Percentiles rank a stretch among this genome's conserved stretches.
Conservation (phyloP, 2,888 invertebrate species). For the Kuschelorhynchus macadamiae region DNA sequence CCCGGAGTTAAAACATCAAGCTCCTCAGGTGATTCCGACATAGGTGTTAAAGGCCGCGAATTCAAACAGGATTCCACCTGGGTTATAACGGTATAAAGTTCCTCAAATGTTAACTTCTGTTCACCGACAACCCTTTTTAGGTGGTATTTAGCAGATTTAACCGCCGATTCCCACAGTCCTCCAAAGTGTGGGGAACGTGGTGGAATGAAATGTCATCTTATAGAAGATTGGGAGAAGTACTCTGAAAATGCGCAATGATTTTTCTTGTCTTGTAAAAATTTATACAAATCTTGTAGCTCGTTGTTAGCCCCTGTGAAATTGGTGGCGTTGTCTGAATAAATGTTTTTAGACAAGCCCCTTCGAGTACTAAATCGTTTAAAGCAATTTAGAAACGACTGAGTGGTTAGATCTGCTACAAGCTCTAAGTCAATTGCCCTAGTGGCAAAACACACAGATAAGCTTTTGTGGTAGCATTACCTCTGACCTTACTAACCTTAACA, state of each 20-base stretch:
- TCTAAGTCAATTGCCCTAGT: slow-evolving; percentile 43
- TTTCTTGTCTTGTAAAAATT: neutral
- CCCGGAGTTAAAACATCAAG: too few species aligned
- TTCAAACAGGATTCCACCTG: too few species aligned
- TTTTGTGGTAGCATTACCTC: slow-evolving; percentile 17
- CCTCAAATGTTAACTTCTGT: too few species aligned
- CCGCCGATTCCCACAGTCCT: too few species aligned
- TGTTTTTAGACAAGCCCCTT: slow-evolving; percentile 19
- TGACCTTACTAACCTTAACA: slow-evolving; percentile 13
- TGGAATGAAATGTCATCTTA: slow-evolving; percentile 15
- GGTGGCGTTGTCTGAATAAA: slow-evolving; percentile 43
- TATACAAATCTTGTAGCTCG: slow-evolving; percentile 14
- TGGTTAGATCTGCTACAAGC: slow-evolving; percentile 29
- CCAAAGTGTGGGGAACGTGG: neutral
- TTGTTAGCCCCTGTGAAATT: slow-evolving; percentile 42
- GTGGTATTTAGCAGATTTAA: too few species aligned
- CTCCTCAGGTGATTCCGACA: too few species aligned
- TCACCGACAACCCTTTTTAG: too few species aligned
- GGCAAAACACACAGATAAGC: slow-evolving; percentile 36
- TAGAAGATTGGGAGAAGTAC: neutral
- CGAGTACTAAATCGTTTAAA: slow-evolving; percentile 39
- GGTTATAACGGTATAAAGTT: too few species aligned
- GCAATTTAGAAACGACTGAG: slow-evolving; percentile 25
- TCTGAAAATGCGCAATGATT: neutral
- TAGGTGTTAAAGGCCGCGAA: too few species aligned